These are phyloP conservation scores for Xylocopa sonorina DNA, from an alignment of 1,140 invertebrate genomes.

Conservation along the genomic window DNA sequence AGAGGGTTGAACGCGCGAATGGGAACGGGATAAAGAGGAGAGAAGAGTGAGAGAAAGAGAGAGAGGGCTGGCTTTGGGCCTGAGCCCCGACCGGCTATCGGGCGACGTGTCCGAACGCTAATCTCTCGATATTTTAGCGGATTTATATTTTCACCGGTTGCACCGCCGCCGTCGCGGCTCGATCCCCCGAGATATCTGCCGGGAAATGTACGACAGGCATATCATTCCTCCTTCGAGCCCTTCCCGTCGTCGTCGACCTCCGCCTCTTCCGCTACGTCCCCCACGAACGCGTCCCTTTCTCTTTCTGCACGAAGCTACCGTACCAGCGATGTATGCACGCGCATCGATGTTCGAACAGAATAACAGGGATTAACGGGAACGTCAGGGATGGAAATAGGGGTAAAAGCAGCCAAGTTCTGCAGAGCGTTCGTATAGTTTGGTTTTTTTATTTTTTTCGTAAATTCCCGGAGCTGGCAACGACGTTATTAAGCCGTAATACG, in stretches of 20 bases:
- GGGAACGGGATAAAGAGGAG: background rate
- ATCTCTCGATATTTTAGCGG: constrained; percentile 81
- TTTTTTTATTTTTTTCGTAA: background rate
- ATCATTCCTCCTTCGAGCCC: constrained; percentile 40
- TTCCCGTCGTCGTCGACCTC: background rate
- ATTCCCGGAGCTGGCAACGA: background rate
- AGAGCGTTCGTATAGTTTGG: background rate
- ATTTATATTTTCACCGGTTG: constrained; percentile 77
- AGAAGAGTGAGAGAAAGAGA: background rate
- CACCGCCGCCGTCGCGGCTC: constrained; percentile 32
- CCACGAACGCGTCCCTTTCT: too few species aligned
- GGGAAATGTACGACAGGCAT: constrained; percentile 51
- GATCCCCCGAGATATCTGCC: constrained; percentile 57
- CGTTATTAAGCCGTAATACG: constrained; percentile 15
- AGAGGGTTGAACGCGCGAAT: background rate
- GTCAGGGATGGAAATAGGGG: background rate
- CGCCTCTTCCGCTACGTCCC: background rate
- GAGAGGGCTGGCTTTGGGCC: constrained; percentile 47
- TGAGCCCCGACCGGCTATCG: constrained; percentile 67
- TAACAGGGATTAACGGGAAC: background rate
- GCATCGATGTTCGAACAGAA: constrained; percentile 10
- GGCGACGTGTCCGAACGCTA: constrained; percentile 75
- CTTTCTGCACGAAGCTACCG: background rate
- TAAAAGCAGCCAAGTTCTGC: background rate
- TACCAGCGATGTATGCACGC: too few species aligned